These are phyloP conservation scores for Tuta absoluta DNA, from an alignment of 2,888 invertebrate species.

Conservation along the genomic window DNA sequence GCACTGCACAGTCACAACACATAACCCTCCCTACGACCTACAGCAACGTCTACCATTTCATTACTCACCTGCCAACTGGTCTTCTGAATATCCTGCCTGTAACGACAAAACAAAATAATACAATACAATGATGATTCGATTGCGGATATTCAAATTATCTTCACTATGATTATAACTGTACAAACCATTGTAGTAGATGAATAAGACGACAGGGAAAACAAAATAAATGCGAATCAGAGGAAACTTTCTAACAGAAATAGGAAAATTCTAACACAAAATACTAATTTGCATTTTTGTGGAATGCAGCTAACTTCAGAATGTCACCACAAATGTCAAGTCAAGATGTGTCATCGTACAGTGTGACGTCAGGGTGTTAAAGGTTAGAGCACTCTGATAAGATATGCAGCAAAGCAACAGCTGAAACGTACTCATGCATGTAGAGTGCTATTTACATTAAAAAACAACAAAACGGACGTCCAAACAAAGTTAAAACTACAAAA, in stretches of 20 bases:
- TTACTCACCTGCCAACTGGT: slow-evolving; percentile 94
- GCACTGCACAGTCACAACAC: not conserved
- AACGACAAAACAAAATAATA: slow-evolving; percentile 53
- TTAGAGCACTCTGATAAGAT: no score
- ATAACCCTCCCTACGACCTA: not conserved
- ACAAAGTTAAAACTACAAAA: no score
- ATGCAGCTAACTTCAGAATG: not conserved
- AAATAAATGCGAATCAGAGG: not conserved
- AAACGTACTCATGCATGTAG: no score
- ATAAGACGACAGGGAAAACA: not conserved
- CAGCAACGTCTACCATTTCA: slow-evolving; percentile 21
- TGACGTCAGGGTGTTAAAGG: not conserved
- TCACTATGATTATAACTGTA: not conserved
- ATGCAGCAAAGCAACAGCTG: no score
- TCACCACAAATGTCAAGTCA: not conserved
- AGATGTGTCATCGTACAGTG: not conserved
- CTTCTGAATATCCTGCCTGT: slow-evolving; percentile 93
- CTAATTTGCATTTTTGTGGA: slow-evolving; percentile 13
- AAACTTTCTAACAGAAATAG: slow-evolving; percentile 18
- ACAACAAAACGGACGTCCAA: no score
- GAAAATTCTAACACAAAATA: slow-evolving; percentile 18
- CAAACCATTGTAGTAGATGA: slow-evolving; percentile 3
- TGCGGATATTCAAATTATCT: not conserved
- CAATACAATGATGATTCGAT: not conserved
- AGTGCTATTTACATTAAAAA: no score